Conservation (phyloP, 2,888 invertebrate genomes). For the Fabriciana adippe region DNA sequence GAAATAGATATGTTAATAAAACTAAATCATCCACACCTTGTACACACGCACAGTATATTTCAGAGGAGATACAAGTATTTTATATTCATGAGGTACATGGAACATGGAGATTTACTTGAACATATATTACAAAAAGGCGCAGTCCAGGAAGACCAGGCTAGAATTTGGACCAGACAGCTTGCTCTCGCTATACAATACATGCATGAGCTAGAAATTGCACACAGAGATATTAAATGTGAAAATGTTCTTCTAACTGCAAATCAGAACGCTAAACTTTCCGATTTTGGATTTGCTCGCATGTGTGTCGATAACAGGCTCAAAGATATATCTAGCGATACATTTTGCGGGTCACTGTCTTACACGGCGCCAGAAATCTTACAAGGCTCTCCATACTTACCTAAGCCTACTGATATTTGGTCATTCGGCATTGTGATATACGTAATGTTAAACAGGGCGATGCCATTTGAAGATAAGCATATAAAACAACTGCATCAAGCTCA, state of each 20-base stretch:
- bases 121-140: slow-evolving; percentile 86
- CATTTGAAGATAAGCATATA: slow-evolving; percentile 90
- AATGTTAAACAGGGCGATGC: slow-evolving; percentile 92
- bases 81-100: slow-evolving; percentile 88
- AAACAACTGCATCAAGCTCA: slow-evolving; percentile 85
- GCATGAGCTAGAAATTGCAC: slow-evolving; percentile 88
- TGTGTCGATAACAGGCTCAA: slow-evolving; percentile 68
- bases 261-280: slow-evolving; percentile 89
- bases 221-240: slow-evolving; percentile 92
- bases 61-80: slow-evolving; percentile 87
- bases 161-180: slow-evolving; percentile 88
- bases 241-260: slow-evolving; percentile 88
- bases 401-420: slow-evolving; percentile 91
- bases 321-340: slow-evolving; percentile 87
- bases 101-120: slow-evolving; percentile 90
- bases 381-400: slow-evolving; percentile 87
- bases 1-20: slow-evolving; percentile 90
- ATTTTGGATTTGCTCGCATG: slow-evolving; percentile 89
- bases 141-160: slow-evolving; percentile 85
- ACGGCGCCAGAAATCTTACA: slow-evolving; percentile 94
- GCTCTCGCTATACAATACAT: slow-evolving; percentile 87
- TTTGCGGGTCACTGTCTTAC: slow-evolving; percentile 93
- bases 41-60: slow-evolving; percentile 90
- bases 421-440: slow-evolving; percentile 90
- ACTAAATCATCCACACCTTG: slow-evolving; percentile 90